Conservation (phyloP, 2,797 vertebrate genomes). For the Pteropus rufus region DNA sequence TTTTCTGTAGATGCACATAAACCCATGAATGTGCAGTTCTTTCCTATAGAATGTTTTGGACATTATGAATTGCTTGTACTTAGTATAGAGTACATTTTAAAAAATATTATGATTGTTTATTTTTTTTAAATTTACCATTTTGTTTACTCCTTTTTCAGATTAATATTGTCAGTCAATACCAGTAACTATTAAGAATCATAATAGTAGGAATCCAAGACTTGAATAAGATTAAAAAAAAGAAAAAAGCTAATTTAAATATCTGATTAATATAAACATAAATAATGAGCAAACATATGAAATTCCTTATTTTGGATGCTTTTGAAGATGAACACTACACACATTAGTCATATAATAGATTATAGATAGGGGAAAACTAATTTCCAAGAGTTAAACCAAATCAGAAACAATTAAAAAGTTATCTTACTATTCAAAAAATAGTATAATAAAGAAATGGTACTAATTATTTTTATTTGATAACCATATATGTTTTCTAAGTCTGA, state of each 20-base stretch:
- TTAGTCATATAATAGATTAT: constrained; percentile 39
- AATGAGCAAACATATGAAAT: neutral
- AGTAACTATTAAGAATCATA: neutral
- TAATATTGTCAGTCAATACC: neutral
- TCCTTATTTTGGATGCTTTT: constrained; percentile 29
- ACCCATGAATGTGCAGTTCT: neutral
- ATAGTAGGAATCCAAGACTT: neutral
- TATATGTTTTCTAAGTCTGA: neutral
- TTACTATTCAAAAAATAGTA: neutral
- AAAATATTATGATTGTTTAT: neutral
- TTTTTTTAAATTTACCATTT: neutral
- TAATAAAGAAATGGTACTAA: neutral
- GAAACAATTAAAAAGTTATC: constrained; percentile 32
- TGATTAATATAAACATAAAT: constrained; percentile 7
- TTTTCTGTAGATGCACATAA: neutral
- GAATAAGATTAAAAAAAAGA: neutral
- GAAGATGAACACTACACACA: constrained; percentile 1
- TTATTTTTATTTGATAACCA: constrained; percentile 11
- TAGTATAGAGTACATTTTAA: neutral
- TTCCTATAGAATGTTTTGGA: neutral
- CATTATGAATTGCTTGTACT: neutral
- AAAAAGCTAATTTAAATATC: neutral
- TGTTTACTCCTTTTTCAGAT: neutral
- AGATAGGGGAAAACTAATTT: neutral
- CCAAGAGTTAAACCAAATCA: neutral